These are phyloP conservation scores for Tanytarsus gracilentus DNA, from an alignment of 2,888 invertebrate genomes.

Conservation along the genomic window DNA sequence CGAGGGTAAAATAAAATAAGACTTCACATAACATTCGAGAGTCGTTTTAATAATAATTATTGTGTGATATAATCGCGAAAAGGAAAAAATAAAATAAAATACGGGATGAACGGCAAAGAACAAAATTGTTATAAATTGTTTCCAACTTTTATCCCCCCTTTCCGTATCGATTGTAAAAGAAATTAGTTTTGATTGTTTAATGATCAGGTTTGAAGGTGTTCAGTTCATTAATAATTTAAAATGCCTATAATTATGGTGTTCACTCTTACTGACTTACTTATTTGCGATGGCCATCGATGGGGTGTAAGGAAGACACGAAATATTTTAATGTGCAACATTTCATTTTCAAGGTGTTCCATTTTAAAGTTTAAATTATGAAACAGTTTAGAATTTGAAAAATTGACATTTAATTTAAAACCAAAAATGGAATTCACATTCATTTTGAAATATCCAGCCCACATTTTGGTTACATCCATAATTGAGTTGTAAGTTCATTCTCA, in stretches of 20 bases:
- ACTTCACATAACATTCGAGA: background rate
- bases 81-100: background rate
- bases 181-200: constrained; percentile 28
- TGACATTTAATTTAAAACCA: too few species aligned
- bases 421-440: too few species aligned
- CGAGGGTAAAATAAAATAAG: background rate
- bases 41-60: constrained; percentile 19
- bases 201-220: constrained; percentile 25
- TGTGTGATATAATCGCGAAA: constrained; percentile 14
- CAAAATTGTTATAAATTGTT: constrained; percentile 27
- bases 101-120: constrained; percentile 1
- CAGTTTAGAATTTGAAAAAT: too few species aligned
- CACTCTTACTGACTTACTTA: constrained; percentile 4
- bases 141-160: background rate
- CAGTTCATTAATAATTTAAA: constrained; percentile 24
- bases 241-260: constrained; percentile 20
- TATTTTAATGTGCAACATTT: too few species aligned
- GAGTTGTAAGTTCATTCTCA: too few species aligned
- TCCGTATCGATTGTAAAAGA: constrained; percentile 13
- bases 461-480: too few species aligned
- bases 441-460: too few species aligned
- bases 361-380: too few species aligned
- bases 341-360: too few species aligned
- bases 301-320: too few species aligned
- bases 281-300: too few species aligned